These are phyloP conservation scores for Agrilus planipennis DNA, from an alignment of 1,140 invertebrate species.

Conservation along the genomic window DNA sequence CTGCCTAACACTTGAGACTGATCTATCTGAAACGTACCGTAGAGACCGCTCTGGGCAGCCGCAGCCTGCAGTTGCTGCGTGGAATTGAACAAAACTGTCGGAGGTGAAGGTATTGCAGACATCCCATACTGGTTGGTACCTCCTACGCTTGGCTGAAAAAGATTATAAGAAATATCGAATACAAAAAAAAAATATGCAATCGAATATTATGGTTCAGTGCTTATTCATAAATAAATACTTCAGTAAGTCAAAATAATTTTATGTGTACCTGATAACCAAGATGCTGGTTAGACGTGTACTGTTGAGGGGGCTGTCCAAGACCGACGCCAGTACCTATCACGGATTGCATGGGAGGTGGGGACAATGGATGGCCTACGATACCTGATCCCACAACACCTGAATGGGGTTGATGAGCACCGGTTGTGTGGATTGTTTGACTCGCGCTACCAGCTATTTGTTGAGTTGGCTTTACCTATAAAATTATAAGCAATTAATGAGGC, in stretches of 20 bases:
- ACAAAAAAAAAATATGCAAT: not conserved
- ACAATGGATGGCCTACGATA: conserved; percentile 48
- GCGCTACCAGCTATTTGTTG: conserved; percentile 46
- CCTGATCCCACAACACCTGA: conserved; percentile 36
- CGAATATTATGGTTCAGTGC: not conserved
- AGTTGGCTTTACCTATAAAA: conserved; percentile 57
- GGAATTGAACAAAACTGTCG: conserved; percentile 53
- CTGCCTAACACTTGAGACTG: conserved; percentile 36
- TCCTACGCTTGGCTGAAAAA: conserved; percentile 20
- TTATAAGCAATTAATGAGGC: no score
- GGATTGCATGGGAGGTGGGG: conserved; percentile 41
- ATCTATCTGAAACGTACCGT: conserved; percentile 56
- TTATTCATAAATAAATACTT: not conserved
- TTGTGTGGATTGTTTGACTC: conserved; percentile 21
- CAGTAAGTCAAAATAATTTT: conserved; percentile 1
- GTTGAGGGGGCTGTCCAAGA: conserved; percentile 29
- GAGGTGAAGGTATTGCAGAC: conserved; percentile 71
- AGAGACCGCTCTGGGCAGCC: conserved; percentile 57
- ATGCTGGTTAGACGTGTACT: conserved; percentile 38
- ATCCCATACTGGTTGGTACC: conserved; percentile 54
- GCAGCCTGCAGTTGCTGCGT: conserved; percentile 44
- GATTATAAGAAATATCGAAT: no score
- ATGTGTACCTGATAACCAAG: conserved; percentile 43
- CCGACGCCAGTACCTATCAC: conserved; percentile 25
- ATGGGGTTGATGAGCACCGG: conserved; percentile 24